phyloP scores from a whole-genome alignment of 2,113 vertebrate species.

The Ceuthmochares aereus region DNA sequence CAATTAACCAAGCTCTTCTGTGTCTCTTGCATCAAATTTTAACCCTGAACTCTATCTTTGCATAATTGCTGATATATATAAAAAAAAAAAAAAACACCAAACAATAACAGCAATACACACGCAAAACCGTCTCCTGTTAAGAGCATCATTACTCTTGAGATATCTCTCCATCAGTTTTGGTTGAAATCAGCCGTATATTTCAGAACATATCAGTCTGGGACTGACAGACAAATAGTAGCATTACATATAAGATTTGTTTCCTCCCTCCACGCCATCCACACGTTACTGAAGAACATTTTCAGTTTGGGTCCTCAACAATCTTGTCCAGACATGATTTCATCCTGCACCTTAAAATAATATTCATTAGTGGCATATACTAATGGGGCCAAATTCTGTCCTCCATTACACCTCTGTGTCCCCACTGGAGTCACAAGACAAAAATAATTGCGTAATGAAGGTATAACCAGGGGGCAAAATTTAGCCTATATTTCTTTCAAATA shows the following conservation, averaged over 20 bases:
- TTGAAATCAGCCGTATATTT: not conserved
- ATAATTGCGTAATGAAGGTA: not conserved
- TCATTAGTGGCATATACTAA: not conserved
- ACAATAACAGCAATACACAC: too few species aligned
- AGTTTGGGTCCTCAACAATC: not conserved
- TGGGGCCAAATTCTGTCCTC: not conserved
- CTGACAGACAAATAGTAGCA: not conserved
- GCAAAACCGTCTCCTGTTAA: not conserved
- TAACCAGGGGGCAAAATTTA: not conserved
- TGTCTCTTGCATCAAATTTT: not conserved
- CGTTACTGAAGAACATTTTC: not conserved
- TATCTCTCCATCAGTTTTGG: not conserved
- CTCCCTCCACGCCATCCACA: not conserved
- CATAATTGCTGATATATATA: not conserved
- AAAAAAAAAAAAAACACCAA: not conserved
- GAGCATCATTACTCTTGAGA: not conserved
- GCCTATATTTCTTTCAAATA: constrained; percentile 43
- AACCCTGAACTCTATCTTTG: not conserved
- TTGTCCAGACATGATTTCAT: not conserved
- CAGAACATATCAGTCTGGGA: not conserved
- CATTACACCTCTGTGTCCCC: not conserved
- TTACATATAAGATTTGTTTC: not conserved
- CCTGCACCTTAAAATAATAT: constrained; percentile 21
- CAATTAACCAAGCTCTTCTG: not conserved
- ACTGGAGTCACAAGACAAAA: not conserved